Base-by-base conservation (phyloP, 2,888 invertebrate genomes). In the Lordiphosa andalusiaca region DNA sequence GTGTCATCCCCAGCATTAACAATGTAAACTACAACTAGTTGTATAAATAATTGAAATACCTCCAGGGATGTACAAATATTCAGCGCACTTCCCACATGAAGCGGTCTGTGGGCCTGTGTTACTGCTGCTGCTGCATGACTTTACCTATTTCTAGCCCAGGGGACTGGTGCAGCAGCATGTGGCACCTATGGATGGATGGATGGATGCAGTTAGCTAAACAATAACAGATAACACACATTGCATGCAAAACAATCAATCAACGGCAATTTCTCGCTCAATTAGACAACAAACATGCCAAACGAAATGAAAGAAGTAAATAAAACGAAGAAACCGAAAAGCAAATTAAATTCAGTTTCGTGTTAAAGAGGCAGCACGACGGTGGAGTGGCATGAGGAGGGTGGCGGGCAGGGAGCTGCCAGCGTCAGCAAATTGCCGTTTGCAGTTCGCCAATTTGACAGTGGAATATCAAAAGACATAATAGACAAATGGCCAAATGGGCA, bases 261-360 rank as follows among this genome's bases (percentile, higher is more conserved):
- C 87, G 74, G 80, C 86, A 86, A 87, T 87, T 87, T 88, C 82
- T 82, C 87, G 87, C 87, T 87, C 87, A 88, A 87, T 87, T 87
- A 87, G 87, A 85, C 87, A 85, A 80, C 87, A 74, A 85, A 73
- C 78, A 72, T 68, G 68, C 66, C 70, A 77, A 72, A 72, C 61
- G 30, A 66, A 70, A 58, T 59, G 57, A 65, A 66, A 53, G 50
- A 25, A 46, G 12, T 13, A 50, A 37, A 23, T 33, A 42, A 51
- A 53, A 39, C 37, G 42, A 61, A 48, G 53, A 56, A 53, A 59
- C 52, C 33, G 47, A 50, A 65, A 69, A 74, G 46, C 64, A 80
- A 77, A 76, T 76, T 80, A 76, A 81, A 84, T 73, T 78, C 83
- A 82, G 75, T 78, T 76, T 76, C 78, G 84, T 78, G 78, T 83